These are phyloP conservation scores for Calephelis perditalis DNA, from an alignment of 2,888 invertebrate genomes.

Conservation along the genomic window DNA sequence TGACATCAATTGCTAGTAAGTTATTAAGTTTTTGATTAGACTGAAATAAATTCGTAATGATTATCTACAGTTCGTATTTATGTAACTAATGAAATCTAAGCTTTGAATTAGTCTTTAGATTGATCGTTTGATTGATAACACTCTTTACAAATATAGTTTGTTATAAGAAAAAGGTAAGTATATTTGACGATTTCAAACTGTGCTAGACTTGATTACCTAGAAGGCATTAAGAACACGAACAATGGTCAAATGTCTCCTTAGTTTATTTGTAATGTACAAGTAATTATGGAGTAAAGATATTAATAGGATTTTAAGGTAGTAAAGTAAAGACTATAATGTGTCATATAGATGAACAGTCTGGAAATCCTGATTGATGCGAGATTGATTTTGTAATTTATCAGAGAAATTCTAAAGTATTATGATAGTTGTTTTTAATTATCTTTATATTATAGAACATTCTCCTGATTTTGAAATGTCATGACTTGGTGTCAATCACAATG, in stretches of 20 bases:
- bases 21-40: too few relatives aligned
- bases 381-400: not conserved
- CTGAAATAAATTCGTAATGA: too few relatives aligned
- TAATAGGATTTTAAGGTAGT: conserved; percentile 12
- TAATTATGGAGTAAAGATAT: conserved; percentile 10
- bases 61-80: too few relatives aligned
- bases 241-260: not conserved
- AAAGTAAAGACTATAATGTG: not conserved
- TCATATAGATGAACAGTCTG: conserved; percentile 1
- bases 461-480: not conserved
- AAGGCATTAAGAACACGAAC: not conserved
- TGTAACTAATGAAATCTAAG: too few relatives aligned
- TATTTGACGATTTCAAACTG: conserved; percentile 6
- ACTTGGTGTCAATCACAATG: not conserved
- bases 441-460: not conserved
- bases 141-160: not conserved
- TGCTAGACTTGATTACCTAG: conserved; percentile 12
- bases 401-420: not conserved
- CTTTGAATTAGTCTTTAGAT: too few relatives aligned
- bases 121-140: not conserved
- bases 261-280: conserved; percentile 2
- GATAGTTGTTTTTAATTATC: conserved; percentile 4
- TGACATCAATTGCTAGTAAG: too few relatives aligned
- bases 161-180: not conserved
- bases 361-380: not conserved